These are phyloP conservation scores for Trialeurodes vaporariorum DNA, from an alignment of 1,140 invertebrate species.

Conservation along the genomic window DNA sequence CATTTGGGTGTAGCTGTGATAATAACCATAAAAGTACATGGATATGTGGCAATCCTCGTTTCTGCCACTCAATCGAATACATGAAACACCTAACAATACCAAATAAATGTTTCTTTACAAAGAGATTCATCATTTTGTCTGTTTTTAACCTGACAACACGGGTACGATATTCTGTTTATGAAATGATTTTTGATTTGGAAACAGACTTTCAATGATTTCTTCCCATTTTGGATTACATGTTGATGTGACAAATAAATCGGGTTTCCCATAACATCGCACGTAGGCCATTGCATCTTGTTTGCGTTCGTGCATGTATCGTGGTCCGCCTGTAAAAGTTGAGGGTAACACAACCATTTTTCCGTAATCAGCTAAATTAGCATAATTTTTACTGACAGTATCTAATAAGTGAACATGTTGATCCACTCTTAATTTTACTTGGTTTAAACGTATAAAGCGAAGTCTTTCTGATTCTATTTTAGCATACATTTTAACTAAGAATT, in stretches of 20 bases:
- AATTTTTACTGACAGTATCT: conserved; percentile 26
- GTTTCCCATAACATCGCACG: conserved; percentile 31
- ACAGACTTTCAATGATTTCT: conserved; percentile 7
- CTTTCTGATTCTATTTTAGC: conserved; percentile 39
- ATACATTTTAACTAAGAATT: conserved; percentile 39
- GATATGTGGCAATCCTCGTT: conserved; percentile 36
- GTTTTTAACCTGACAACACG: conserved; percentile 15
- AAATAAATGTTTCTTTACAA: conserved; percentile 12
- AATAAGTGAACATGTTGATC: conserved; percentile 38
- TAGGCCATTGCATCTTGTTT: conserved; percentile 37
- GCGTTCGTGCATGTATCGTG: conserved; percentile 34
- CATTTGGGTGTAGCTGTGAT: conserved; percentile 31
- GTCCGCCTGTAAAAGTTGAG: conserved; percentile 32
- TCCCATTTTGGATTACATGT: conserved; percentile 12
- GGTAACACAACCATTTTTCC: conserved; percentile 31
- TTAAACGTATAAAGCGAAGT: conserved; percentile 32
- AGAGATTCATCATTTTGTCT: conserved; percentile 9
- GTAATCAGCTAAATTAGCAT: too few species aligned
- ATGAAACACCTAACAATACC: conserved; percentile 24
- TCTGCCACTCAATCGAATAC: conserved; percentile 38
- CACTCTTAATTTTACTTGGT: conserved; percentile 37
- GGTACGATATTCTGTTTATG: conserved; percentile 9
- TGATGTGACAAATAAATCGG: conserved; percentile 22
- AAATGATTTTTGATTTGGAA: background rate
- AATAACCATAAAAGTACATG: conserved; percentile 38